Evolutionary conservation across 2,797 vertebrate species (phyloP), one percentile per base, ranked within the genome.

Genomic region (Scolopax rusticola): DNA sequence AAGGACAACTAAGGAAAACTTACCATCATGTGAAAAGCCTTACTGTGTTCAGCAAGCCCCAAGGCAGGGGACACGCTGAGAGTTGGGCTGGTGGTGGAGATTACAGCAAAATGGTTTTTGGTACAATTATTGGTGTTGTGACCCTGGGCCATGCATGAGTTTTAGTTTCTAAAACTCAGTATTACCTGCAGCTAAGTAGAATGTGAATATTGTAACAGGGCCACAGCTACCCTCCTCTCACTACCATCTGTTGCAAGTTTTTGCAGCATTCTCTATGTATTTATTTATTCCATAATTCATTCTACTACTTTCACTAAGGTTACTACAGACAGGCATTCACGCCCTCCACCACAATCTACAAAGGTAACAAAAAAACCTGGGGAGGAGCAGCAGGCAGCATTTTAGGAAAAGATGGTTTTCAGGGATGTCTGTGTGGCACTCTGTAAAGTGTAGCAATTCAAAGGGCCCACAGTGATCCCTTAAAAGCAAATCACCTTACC

Each of bases 41-140:
- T 47, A 23, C 1, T 10, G 5, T 33, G 19, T 43, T 70, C 40
- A 48, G 40, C 6, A 82, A 83, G 9, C 7, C 48, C 13, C 9
- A 56, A 33, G 25, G 12, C 18, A 77, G 21, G 78, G 11, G 23
- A n/a, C 25, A 19, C 10, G 13, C 12, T 57, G 59, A 76, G 27
- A 69, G 4, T 8, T 45, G 36, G 27, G 17, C 15, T 2, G 0
- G 6, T 41, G 25, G 15, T 61, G 28, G 33, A 27, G 16, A 8
- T 59, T 28, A 23, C 3, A 56, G 12, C n/a, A 63, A 84, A 76
- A 75, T 11, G 23, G 21, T 47, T 17, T 56, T 61, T 24, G 41
- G 7, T 53, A 8, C 7, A 32, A 21, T n/a, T 43, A 38, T 1
- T 40, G 21, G 11, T 40, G 11, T 24, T 64, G 15, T 13, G 57